phyloP scores from a whole-genome alignment of 2,888 invertebrate genomes.

The Drosophila helvetica region DNA sequence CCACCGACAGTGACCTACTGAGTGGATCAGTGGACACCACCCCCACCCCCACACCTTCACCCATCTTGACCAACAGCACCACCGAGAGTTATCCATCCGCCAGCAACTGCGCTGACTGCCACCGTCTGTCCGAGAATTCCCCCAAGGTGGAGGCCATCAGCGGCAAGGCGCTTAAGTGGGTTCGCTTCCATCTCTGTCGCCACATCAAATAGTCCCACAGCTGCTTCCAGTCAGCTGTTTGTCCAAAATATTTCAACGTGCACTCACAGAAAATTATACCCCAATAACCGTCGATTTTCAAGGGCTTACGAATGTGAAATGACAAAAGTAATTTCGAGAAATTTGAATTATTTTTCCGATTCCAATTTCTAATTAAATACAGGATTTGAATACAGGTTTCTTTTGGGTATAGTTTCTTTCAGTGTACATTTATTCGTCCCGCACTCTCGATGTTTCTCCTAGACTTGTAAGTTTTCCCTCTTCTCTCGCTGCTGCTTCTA shows the following conservation, averaged over 20 bases:
- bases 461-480: slow-evolving; percentile 38
- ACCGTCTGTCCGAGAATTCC: slow-evolving; percentile 72
- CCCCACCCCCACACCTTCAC: slow-evolving; percentile 7
- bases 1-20: slow-evolving; percentile 31
- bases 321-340: no score
- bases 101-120: slow-evolving; percentile 76
- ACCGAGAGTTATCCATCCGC: slow-evolving; percentile 58
- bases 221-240: no score
- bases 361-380: no score
- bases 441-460: slow-evolving; percentile 3
- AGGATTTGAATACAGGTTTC: no score
- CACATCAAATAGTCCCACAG: slow-evolving; percentile 77
- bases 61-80: slow-evolving; percentile 53
- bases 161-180: slow-evolving; percentile 84
- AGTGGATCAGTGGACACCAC: slow-evolving; percentile 62
- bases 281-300: no score
- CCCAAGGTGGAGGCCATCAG: slow-evolving; percentile 83
- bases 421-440: not conserved
- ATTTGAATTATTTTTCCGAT: no score
- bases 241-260: no score
- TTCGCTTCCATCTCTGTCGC: slow-evolving; percentile 83
- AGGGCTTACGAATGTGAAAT: no score
- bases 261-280: no score
- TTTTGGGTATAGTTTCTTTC: not conserved
- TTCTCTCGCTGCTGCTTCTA: slow-evolving; percentile 30